These are phyloP conservation scores for Ochotona curzoniae DNA, from an alignment of 2,113 vertebrate species.

Conservation along the genomic window DNA sequence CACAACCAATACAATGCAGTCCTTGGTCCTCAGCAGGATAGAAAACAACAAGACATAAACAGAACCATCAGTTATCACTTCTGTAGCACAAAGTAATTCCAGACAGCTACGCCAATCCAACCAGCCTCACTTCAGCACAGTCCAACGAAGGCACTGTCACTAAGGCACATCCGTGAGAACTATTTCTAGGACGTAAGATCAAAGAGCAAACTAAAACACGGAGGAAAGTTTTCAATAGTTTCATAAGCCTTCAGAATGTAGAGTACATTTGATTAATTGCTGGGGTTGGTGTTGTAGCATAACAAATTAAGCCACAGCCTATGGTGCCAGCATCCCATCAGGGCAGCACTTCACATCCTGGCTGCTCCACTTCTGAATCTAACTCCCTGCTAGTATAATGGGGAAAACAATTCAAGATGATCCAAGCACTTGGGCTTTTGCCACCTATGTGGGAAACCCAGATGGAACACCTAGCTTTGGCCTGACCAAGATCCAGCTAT, in stretches of 20 bases:
- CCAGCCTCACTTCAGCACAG: background rate
- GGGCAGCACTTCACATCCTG: too few species aligned
- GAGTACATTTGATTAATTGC: background rate
- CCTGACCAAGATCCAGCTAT: too few species aligned
- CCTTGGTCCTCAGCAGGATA: constrained; percentile 1
- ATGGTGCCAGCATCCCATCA: too few species aligned
- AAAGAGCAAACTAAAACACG: background rate
- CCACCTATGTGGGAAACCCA: too few species aligned
- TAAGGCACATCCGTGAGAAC: background rate
- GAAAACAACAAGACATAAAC: background rate
- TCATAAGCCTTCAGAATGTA: background rate
- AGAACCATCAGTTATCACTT: background rate
- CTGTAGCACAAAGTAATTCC: background rate
- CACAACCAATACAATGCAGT: background rate
- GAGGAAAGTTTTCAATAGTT: background rate
- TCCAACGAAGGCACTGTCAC: background rate
- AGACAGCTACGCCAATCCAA: background rate
- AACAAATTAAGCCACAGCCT: too few species aligned
- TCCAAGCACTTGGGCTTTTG: too few species aligned
- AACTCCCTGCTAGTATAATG: too few species aligned
- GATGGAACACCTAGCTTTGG: too few species aligned
- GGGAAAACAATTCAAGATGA: too few species aligned
- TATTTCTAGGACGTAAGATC: background rate
- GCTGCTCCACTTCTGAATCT: too few species aligned
- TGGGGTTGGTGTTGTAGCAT: too few species aligned